Base-by-base conservation (phyloP, 2,888 invertebrate species). In the Himalopsyche tibetana region DNA sequence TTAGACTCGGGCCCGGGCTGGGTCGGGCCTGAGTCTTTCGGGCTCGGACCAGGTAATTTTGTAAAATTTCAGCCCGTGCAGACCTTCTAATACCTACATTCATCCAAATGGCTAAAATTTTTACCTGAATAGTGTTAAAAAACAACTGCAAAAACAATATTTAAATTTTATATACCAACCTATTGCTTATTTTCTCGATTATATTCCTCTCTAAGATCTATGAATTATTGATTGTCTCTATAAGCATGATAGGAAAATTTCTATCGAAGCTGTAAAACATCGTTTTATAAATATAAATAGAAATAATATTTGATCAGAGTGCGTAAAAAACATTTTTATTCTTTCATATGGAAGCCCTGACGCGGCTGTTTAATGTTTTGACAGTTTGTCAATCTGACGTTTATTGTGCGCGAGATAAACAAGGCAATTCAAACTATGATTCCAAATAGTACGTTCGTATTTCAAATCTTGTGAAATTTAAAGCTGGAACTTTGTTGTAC, bases 331-430 rank as follows among this genome's bases (percentile, higher is more conserved):
- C 11, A 5, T 63, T 4, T 15, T 15, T 15, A 51, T 5, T 51
- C 4, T 51, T 19, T 19, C 28, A 63, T 9, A 63, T 63, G 63
- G 63, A 19, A 63, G 11, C 63, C n/a, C 63, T 63, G 63, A 63
- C 4, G 9, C 15, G 12, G 51, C 51, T 63, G 28, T 9, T 63
- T 6, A 5, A 11, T 63, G 63, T 63, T 63, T 63, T 63, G 63
- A 63, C 63, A 63, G 63, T 19, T 63, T 11, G 63, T 63, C 63
- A n/a, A 19, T 19, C 63, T 63, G 63, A 63, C 63, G 63, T 63
- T 63, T 63, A 28, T 9, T 2, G 28, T 63, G 63, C 63, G 4
- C 28, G 8, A 63, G 11, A 28, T 63, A 19, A 63, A 63, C 63
- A 19, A 19, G 19, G 28, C 28, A 19, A 63, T 63, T 63, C 51